Evolutionary conservation across 2,888 invertebrate species (phyloP), one percentile per base, ranked within the genome.

Genomic region (Acrobeloides nanus): DNA sequence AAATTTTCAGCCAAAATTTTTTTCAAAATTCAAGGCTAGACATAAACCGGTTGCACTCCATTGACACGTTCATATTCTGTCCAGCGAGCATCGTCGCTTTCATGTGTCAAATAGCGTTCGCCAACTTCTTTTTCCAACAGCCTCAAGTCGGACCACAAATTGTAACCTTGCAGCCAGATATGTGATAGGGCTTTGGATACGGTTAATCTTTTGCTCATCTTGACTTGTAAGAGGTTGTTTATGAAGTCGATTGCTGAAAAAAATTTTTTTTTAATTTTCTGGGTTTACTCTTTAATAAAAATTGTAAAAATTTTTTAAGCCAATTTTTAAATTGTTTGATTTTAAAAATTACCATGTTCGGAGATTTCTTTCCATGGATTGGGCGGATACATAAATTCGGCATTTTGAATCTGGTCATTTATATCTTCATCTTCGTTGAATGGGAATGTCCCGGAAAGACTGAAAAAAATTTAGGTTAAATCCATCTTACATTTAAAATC

Each of bases 391-490:
- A 97, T 97, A 77, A 97, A 97, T 46, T 92, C 92, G 26, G 95
- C 95, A 80, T 97, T 97, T 79, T 95, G 92, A 61, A 97, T 97
- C 79, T 97, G 97, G 76, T 95, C 95, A 77, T 90, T 87, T 72
- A 97, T 97, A 76, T 97, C 97, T 79, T 97, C 95, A 77, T 97
- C 95, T 79, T 97, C 97, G 77, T 97, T 97, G 79, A 97, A 97
- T 26, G 95, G 95, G 79, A 97, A 97, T 0, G 95, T 97, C 55
- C 95, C 97, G 66, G 92, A 92, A 37, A 97, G 80, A 56, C 92
- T 92, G 57, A 41, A 50, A 53, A 10, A 18, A 17, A 29, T 20
- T 31, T 33, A 24, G 10, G 38, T 37, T 39, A 39, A 8, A 39
- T 38, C 27, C n/a, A 54, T 24, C 10, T 48, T 12, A 6, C 7